These are phyloP conservation scores for Cheilosia pagana DNA, from an alignment of 2,888 invertebrate genomes.

Conservation along the genomic window DNA sequence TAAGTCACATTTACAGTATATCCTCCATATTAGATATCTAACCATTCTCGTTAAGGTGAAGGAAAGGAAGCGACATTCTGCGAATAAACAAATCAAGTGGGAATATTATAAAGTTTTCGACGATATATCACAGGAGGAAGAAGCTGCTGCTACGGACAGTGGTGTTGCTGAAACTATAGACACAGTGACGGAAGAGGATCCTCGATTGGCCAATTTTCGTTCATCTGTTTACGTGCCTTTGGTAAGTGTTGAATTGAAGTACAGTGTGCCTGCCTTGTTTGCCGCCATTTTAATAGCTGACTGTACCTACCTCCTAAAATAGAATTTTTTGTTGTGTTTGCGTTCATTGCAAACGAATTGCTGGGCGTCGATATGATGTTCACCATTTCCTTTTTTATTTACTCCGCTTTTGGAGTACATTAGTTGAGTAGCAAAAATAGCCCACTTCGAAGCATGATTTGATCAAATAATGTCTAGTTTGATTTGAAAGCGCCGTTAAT, in stretches of 20 bases:
- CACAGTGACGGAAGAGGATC: conserved; percentile 38
- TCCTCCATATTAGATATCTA: background rate
- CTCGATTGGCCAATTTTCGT: conserved; percentile 33
- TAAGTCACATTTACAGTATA: background rate
- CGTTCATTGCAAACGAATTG: too few species aligned
- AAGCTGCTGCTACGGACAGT: conserved; percentile 23
- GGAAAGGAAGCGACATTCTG: conserved; percentile 46
- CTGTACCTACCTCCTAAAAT: too few species aligned
- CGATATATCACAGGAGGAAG: conserved; percentile 46
- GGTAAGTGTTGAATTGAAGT: conserved; percentile 13
- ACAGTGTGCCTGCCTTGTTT: too few species aligned
- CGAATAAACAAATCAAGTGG: conserved; percentile 64
- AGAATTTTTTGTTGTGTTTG: too few species aligned
- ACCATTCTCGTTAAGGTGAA: conserved; percentile 23
- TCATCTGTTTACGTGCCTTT: conserved; percentile 49
- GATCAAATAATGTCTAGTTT: too few species aligned
- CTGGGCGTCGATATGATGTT: too few species aligned
- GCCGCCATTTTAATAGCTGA: too few species aligned
- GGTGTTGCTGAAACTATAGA: background rate
- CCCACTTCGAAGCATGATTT: too few species aligned
- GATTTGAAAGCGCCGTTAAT: too few species aligned
- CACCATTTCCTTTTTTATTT: too few species aligned
- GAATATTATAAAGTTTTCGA: conserved; percentile 66
- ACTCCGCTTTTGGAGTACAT: too few species aligned
- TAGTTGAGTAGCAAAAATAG: too few species aligned